Evolutionary conservation across 2,888 invertebrate genomes (phyloP).

Genomic region (Phrixothrix hirtus): DNA sequence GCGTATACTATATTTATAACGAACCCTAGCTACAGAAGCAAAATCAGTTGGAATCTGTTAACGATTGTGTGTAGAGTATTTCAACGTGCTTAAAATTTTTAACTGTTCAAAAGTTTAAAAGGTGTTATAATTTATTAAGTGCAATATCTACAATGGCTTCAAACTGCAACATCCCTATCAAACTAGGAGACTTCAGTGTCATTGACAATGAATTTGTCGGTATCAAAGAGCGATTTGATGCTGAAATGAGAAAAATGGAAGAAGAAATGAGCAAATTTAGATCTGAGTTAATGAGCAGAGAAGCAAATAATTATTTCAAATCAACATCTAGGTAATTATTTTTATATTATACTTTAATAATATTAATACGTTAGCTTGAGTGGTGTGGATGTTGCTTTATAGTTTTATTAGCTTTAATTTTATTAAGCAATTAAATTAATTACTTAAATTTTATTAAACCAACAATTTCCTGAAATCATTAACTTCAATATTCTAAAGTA

Average conservation of each 20-base stretch:
- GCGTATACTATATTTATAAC: slow-evolving; percentile 49
- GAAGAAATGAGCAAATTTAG: slow-evolving; percentile 97
- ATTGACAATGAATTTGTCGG: slow-evolving; percentile 96
- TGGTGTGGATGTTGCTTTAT: too few species aligned
- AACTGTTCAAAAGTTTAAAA: slow-evolving; percentile 10
- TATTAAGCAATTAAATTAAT: too few species aligned
- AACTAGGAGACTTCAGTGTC: slow-evolving; percentile 91
- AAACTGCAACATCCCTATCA: slow-evolving; percentile 90
- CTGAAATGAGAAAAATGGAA: slow-evolving; percentile 98
- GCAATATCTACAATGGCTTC: slow-evolving; percentile 69
- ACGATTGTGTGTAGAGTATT: neutral
- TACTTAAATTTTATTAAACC: too few species aligned
- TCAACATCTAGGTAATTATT: slow-evolving; percentile 77
- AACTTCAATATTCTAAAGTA: too few species aligned
- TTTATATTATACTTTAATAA: too few species aligned
- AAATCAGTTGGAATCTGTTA: slow-evolving; percentile 1
- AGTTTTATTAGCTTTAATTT: too few species aligned
- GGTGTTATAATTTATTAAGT: slow-evolving; percentile 19
- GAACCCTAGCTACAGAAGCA: slow-evolving; percentile 28
- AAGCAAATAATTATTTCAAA: slow-evolving; percentile 89
- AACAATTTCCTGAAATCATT: too few species aligned
- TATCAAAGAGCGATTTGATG: slow-evolving; percentile 93
- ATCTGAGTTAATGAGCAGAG: slow-evolving; percentile 89
- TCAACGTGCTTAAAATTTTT: neutral
- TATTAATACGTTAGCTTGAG: too few species aligned